These are phyloP conservation scores for Monodelphis domestica DNA, from an alignment of 2,797 vertebrate genomes.

Conservation along the genomic window DNA sequence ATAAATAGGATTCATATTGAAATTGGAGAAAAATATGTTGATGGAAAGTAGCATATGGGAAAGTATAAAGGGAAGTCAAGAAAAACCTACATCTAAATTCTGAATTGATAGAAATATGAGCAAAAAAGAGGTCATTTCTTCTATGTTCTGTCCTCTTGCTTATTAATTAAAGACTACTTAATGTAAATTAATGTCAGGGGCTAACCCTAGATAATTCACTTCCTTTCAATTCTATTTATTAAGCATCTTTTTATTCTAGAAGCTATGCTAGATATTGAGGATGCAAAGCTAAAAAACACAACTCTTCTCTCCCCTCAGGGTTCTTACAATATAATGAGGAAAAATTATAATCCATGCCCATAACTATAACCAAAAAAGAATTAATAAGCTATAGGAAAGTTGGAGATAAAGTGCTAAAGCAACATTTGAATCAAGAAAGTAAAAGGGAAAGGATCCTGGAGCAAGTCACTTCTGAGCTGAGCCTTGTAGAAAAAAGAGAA, in stretches of 20 bases:
- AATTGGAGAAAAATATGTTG: neutral
- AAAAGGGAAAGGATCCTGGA: neutral
- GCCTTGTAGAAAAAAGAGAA: no score
- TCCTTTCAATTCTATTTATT: neutral
- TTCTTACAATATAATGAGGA: neutral
- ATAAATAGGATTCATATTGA: neutral
- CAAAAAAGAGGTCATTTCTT: neutral
- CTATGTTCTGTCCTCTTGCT: neutral
- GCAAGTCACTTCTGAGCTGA: neutral
- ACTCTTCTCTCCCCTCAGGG: neutral
- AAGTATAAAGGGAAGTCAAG: neutral
- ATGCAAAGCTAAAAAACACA: neutral
- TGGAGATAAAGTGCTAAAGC: neutral
- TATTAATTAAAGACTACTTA: neutral
- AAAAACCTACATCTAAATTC: neutral
- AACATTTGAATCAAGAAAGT: neutral
- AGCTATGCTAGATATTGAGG: neutral
- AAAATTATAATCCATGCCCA: neutral
- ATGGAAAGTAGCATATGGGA: neutral
- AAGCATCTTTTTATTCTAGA: neutral
- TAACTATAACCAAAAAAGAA: neutral
- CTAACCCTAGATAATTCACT: neutral
- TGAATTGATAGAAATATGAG: neutral
- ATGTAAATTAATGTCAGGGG: neutral
- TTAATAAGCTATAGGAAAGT: neutral